Conservation (phyloP, 2,888 invertebrate species). For the Myathropa florea region DNA sequence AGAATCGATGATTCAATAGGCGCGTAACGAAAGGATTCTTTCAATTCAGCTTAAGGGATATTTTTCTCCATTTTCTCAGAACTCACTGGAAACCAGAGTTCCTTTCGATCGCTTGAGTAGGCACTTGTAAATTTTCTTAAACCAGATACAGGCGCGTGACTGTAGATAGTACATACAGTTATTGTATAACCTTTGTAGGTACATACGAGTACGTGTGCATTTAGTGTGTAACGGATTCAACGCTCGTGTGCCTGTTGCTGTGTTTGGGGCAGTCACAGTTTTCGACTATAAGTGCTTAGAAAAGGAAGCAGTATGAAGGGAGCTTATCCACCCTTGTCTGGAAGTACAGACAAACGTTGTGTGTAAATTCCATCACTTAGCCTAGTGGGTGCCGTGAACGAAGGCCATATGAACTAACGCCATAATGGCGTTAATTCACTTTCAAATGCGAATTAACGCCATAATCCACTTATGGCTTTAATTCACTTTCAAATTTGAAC, state of each 20-base stretch:
- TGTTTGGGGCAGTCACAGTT: background rate
- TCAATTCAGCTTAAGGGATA: slow-evolving; percentile 11
- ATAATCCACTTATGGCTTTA: too few relatives aligned
- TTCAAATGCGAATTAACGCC: too few relatives aligned
- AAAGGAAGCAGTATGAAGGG: background rate
- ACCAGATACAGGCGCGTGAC: background rate
- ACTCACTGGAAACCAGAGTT: background rate
- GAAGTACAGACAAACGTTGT: background rate
- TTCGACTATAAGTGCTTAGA: too few relatives aligned
- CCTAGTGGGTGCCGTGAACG: too few relatives aligned
- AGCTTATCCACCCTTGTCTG: background rate
- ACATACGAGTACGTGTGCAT: too few relatives aligned
- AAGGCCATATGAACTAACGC: too few relatives aligned
- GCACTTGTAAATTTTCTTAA: background rate
- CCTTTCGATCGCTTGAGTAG: background rate
- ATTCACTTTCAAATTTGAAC: too few relatives aligned
- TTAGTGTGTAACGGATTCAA: background rate
- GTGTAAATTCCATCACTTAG: too few relatives aligned
- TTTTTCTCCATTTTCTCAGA: background rate
- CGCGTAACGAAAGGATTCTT: slow-evolving; percentile 8
- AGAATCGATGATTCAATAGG: slow-evolving; percentile 36
- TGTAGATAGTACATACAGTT: background rate
- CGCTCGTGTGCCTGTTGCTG: background rate
- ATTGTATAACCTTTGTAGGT: too few relatives aligned
- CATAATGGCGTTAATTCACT: too few relatives aligned